Evolutionary conservation across 2,797 vertebrate species (phyloP).

Genomic region (Melanotaenia pygmaea): DNA sequence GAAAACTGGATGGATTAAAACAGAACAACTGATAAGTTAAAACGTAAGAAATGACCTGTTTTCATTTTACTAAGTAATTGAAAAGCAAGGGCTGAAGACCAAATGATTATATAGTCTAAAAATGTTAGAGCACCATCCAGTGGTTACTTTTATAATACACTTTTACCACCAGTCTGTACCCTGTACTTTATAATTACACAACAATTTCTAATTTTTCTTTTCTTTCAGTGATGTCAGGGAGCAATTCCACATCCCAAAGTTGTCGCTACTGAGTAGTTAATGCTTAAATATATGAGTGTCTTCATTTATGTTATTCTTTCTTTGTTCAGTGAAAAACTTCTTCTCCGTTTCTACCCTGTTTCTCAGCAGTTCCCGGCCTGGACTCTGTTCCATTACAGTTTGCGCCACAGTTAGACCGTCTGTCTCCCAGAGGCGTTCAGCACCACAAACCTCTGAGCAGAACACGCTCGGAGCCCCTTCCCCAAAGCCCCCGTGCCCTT

Average conservation of each 20-base stretch:
- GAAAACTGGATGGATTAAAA: not conserved
- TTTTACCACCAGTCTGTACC: not conserved
- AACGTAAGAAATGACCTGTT: too few species aligned
- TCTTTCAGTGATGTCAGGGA: not conserved
- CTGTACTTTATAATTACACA: not conserved
- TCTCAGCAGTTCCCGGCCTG: conserved; percentile 86
- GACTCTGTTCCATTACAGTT: conserved; percentile 88
- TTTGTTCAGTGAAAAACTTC: not conserved
- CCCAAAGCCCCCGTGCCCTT: conserved; percentile 85
- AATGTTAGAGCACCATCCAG: conserved; percentile 53
- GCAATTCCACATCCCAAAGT: not conserved
- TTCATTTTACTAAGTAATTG: too few species aligned
- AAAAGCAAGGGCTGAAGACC: not conserved
- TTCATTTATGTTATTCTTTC: not conserved
- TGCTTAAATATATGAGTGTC: not conserved
- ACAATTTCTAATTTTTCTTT: not conserved
- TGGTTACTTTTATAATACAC: conserved; percentile 33
- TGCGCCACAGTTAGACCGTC: conserved; percentile 78
- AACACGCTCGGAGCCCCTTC: conserved; percentile 94
- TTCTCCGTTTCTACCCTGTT: not conserved
- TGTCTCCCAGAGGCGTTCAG: conserved; percentile 84
- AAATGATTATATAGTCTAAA: not conserved
- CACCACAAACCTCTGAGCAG: conserved; percentile 92
- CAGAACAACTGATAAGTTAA: too few species aligned
- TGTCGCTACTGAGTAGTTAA: not conserved